phyloP scores from a whole-genome alignment of 1,140 invertebrate species.

The Bemisia tabaci region DNA sequence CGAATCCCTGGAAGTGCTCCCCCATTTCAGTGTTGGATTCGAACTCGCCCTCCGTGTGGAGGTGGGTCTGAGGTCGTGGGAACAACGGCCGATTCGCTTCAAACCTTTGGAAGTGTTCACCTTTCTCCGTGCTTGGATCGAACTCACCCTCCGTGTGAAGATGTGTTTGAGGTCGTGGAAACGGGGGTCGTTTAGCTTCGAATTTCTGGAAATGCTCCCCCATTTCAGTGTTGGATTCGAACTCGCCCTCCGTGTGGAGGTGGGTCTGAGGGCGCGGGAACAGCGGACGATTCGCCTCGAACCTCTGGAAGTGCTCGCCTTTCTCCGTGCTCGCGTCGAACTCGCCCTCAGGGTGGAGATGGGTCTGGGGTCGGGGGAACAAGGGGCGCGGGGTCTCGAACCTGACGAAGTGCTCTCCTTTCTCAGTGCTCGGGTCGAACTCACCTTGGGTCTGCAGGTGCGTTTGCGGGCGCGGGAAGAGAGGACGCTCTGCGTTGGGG shows the following conservation, averaged over 20 bases:
- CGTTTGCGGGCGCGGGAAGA: not conserved
- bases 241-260: not conserved
- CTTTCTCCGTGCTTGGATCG: not conserved
- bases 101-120: not conserved
- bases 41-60: not conserved
- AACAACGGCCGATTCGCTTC: not conserved
- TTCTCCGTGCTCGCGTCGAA: not conserved
- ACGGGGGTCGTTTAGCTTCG: not conserved
- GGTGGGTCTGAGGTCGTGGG: not conserved
- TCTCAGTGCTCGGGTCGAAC: not conserved
- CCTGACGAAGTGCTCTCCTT: not conserved
- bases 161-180: not conserved
- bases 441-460: not conserved
- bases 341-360: not conserved
- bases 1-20: not conserved
- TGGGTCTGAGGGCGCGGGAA: not conserved
- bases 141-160: not conserved
- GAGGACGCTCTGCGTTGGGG: not conserved
- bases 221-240: not conserved
- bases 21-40: not conserved
- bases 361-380: not conserved
- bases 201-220: not conserved
- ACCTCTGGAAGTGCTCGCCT: not conserved
- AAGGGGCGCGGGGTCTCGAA: not conserved
- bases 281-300: not conserved